A percentile compares a stretch with the other conserved stretches of the same genome.
Conservation (phyloP, 2,888 invertebrate species). For the Labia minor region DNA sequence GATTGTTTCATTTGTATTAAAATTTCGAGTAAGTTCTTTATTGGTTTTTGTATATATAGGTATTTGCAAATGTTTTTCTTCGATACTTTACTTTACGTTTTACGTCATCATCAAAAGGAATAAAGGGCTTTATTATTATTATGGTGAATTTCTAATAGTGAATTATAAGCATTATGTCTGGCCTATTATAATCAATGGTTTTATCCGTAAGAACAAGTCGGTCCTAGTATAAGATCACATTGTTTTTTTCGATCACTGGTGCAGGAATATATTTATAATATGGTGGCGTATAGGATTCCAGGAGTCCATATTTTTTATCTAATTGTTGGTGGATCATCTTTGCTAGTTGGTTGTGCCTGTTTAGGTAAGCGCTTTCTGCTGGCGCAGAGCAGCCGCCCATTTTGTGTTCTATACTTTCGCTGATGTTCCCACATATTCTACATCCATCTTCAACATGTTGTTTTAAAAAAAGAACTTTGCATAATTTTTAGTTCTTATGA, state of each 20-base stretch:
- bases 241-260: slow-evolving; percentile 20
- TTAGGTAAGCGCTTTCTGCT: slow-evolving; percentile 23
- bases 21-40: no score
- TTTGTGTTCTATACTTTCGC: slow-evolving; percentile 25
- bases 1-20: no score
- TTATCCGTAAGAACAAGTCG: slow-evolving; percentile 23
- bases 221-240: slow-evolving; percentile 22
- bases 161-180: slow-evolving; percentile 21
- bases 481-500: slow-evolving; percentile 23
- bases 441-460: slow-evolving; percentile 21
- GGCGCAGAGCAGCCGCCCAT: slow-evolving; percentile 22
- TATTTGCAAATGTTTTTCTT: no score
- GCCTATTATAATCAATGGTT: slow-evolving; percentile 22
- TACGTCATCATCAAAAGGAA: no score
- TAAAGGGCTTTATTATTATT: no score
- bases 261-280: slow-evolving; percentile 23
- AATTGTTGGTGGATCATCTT: slow-evolving; percentile 24
- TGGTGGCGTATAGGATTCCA: slow-evolving; percentile 14
- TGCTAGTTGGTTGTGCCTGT: slow-evolving; percentile 23
- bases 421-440: slow-evolving; percentile 23
- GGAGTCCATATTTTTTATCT: slow-evolving; percentile 3
- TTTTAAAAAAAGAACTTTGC: slow-evolving; percentile 22
- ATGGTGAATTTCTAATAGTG: no score
- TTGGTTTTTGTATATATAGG: no score
- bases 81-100: no score